Evolutionary conservation across 2,888 invertebrate species (phyloP), one percentile per base, ranked within the genome.

Genomic region (Cheilosia scutellata): DNA sequence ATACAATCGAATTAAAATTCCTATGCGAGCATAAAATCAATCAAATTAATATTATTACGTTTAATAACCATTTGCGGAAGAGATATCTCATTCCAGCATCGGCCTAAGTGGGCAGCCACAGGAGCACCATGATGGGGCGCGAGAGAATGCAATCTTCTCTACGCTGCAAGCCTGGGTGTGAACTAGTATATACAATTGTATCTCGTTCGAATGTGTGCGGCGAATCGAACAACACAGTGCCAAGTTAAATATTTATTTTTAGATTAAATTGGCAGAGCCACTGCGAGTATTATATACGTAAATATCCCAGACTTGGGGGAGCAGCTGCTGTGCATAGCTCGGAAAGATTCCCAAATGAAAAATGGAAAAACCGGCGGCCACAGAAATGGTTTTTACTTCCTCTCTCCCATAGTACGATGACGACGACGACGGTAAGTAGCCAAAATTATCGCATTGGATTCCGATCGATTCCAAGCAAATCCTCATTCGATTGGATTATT

Each of bases 241-340:
- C 86, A 86, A 86, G 76, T 77, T 63, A 86, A 86, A 86, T 86
- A 86, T 86, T 86, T 86, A 86, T 86, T 86, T 86, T 86, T 86
- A 86, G 86, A 86, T 72, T 77, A 82, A 77, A 80, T 77, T 80
- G 70, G 75, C 84, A 65, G 53, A 72, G 27, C 62, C 13, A 13
- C 6, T 16, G 16, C n/a, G 44, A 44, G 37, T 6, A n/a, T n/a
- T n/a, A n/a, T n/a, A 16, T 20, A 11, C 27, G 33, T 4, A n/a
- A n/a, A n/a, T n/a, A 31, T 37, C 51, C n/a, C 31, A 5, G 25
- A 37, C n/a, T 37, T n/a, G 13, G 40, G 25, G 62, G 20, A 78
- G 79, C 84, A 80, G 84, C 79, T 79, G 60, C 60, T 20, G 83
- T 58, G 65, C 20, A 20, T 63, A 31, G n/a, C 66, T 58, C 13